Evolutionary conservation across 2,797 vertebrate genomes (phyloP), one percentile per base, ranked within the genome.

Genomic region (Florisuga fusca): DNA sequence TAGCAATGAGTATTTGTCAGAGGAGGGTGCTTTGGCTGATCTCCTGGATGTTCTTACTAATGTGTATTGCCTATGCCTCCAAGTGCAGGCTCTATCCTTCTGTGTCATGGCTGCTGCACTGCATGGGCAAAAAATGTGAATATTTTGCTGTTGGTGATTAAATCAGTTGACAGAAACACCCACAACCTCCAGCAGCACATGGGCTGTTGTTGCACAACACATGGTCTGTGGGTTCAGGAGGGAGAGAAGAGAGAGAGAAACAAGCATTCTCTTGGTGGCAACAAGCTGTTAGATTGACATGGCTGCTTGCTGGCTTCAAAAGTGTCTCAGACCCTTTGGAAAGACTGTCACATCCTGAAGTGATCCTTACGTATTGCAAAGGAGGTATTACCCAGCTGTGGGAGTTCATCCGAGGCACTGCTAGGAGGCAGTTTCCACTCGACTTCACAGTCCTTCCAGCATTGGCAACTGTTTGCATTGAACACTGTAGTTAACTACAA

Each of bases 401-500:
- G 5, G 3, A 2, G 57, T 77, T 64, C 23, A 27, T 67, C 20
- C 67, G 81, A 61, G 11, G 33, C 41, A 77, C 34, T 1, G 0
- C 67, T 36, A 38, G 27, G 50, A 82, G n/a, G 34, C n/a, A 5
- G 15, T 82, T 92, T 84, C 50, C 62, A 26, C 81, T 73, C 46
- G 78, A 59, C 73, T 75, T 21, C 22, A 57, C 36, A 77, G 73
- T 71, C 87, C 69, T 82, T 94, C 64, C 71, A 91, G 18, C 45
- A 45, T 1, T 79, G 79, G 36, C 61, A 83, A 31, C 26, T 74
- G 58, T 48, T 92, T 90, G 53, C 43, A 72, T 90, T 79, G 75
- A 95, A 94, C 31, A 34, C 73, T 84, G 46, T 51, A 78, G 63
- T 89, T 94, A 84, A 93, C 92, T 67, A 41, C n/a, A 25, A 6